Evolutionary conservation across 1,140 invertebrate genomes (phyloP), one percentile per base, ranked within the genome.

Genomic region (Plectus sambesii): DNA sequence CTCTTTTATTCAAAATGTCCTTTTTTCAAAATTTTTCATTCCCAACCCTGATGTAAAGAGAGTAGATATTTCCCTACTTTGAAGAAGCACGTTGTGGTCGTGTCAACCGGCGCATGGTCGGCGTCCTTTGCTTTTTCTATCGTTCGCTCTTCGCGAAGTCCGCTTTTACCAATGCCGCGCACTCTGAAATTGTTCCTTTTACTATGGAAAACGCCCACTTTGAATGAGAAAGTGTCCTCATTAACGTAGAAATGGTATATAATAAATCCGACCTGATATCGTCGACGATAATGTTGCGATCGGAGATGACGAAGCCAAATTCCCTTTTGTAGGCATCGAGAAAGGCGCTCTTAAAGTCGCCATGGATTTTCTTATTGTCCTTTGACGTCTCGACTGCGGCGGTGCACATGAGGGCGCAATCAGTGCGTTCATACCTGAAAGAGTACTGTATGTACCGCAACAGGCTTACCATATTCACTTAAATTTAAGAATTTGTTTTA

Each of bases 391-490:
- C 3, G 12, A 22, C 38, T 23, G 49, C 59, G 0, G 81, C 72
- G 0, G 75, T 66, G 60, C 84, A 83, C 88, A 96, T 96, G 8
- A 97, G 71, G 2, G 87, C 84, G 71, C 88, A 93, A 74, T 97
- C 90, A 0, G 92, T 97, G 15, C 84, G 84, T 30, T 87, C 77
- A 67, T 96, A 94, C n/a, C n/a, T n/a, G n/a, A n/a, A n/a, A n/a
- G n/a, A n/a, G n/a, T n/a, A n/a, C n/a, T n/a, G n/a, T n/a, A n/a
- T n/a, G n/a, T n/a, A n/a, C n/a, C n/a, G n/a, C n/a, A n/a, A n/a
- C n/a, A n/a, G n/a, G n/a, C n/a, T n/a, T n/a, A n/a, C n/a, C n/a
- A n/a, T n/a, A n/a, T n/a, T n/a, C n/a, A n/a, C n/a, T n/a, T n/a
- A n/a, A n/a, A n/a, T n/a, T n/a, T n/a, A n/a, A n/a, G n/a, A n/a